Base-by-base conservation (phyloP, 2,113 vertebrate genomes). In the Scomber scombrus region DNA sequence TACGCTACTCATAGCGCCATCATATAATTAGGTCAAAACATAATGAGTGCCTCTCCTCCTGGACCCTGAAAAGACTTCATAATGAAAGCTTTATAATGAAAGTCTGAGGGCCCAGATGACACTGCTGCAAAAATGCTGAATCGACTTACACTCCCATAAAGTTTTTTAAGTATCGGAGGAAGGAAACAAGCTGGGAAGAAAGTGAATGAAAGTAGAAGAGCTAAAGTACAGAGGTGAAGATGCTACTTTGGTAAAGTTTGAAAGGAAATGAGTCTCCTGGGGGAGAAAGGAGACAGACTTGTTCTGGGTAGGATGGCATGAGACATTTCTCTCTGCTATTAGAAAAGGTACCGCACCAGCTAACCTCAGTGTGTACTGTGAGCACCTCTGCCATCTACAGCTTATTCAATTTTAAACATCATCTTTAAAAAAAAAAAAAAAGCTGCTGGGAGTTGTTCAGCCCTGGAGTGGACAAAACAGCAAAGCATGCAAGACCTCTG, bases 381-480 rank as follows among this genome's bases (percentile, higher is more conserved):
- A 70, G 40, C 16, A 54, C 72, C 57, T 67, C 67, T 52, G 58
- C 70, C 85, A 71, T 85, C 79, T 70, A 66, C 50, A 15, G 80
- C 66, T 70, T 70, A 14, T n/a, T 19, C 50, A 10, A 12, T n/a
- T 69, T 78, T 63, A 63, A 89, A 85, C 58, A 23, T 47, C 34
- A 57, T 76, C 62, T 66, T 2, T 1, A 43, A 9, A 61, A 56
- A 63, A 26, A 26, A 26, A 26, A 2, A 26, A 26, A 76, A 62
- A 81, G 72, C 70, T 69, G 57, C n/a, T 29, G 21, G 23, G 26
- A 69, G 60, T 43, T 15, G n/a, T 78, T 74, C 67, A 80, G 23
- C 23, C 2, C 63, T 34, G 26, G 88, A 85, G 78, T 61, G 75
- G 73, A 78, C 66, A 71, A 76, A 87, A 65, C 23, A 26, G 23